These are phyloP conservation scores for Drosophila vallismaia DNA, from an alignment of 2,888 invertebrate species.

Conservation along the genomic window DNA sequence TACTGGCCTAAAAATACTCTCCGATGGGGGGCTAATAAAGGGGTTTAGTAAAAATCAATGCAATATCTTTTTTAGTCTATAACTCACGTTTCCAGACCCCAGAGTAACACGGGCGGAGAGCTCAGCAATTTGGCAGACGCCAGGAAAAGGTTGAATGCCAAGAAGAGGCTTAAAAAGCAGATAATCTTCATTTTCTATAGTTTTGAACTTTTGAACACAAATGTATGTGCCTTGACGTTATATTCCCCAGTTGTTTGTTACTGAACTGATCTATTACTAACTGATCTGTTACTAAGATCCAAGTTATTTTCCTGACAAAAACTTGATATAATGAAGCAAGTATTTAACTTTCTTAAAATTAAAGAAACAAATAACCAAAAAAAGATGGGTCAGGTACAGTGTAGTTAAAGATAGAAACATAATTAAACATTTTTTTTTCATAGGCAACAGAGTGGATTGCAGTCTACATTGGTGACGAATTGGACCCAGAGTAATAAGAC, in stretches of 20 bases:
- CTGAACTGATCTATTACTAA: not conserved
- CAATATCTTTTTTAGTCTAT: not conserved
- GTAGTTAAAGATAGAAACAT: too few species aligned
- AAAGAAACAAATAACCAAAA: too few species aligned
- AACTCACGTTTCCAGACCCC: slow-evolving; percentile 56
- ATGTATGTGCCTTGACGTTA: not conserved
- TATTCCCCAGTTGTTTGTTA: not conserved
- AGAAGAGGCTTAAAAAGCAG: not conserved
- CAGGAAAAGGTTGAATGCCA: not conserved
- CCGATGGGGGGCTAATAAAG: slow-evolving; percentile 1
- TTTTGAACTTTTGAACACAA: not conserved
- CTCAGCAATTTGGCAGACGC: not conserved
- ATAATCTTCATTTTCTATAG: slow-evolving; percentile 6
- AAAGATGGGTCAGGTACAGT: too few species aligned
- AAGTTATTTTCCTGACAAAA: too few species aligned
- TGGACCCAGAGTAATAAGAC: too few species aligned
- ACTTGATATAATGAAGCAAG: too few species aligned
- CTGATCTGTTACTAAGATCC: too few species aligned
- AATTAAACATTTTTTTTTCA: too few species aligned
- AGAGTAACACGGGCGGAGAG: slow-evolving; percentile 60
- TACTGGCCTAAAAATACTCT: slow-evolving; percentile 42
- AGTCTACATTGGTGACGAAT: too few species aligned
- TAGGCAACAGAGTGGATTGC: too few species aligned
- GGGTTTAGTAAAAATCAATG: not conserved
- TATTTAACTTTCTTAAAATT: too few species aligned